Evolutionary conservation across 2,113 vertebrate species (phyloP), one percentile per base, ranked within the genome.

Genomic region (Eclectus roratus): DNA sequence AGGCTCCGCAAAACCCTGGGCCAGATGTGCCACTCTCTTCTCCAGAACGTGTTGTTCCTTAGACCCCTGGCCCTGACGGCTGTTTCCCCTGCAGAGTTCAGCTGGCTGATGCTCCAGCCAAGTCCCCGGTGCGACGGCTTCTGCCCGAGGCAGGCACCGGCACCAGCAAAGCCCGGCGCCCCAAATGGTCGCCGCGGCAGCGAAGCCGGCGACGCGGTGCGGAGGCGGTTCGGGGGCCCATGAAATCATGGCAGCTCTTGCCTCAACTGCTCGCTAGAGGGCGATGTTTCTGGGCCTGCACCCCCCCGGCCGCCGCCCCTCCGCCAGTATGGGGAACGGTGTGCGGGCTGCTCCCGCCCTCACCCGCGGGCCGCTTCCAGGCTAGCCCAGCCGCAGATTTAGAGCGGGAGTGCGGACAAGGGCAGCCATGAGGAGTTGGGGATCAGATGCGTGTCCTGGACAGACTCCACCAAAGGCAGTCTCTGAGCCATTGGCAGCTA

Each of bases 391-490:
- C 6, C 8, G 33, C 33, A 14, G 55, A 15, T n/a, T 14, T n/a
- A 33, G 33, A 15, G 55, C 8, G 13, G 19, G 33, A 13, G 13
- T n/a, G 20, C 20, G 56, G n/a, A 8, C 33, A 6, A 11, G n/a
- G 25, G 13, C 17, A 37, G 31, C 14, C 17, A 5, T 1, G 18
- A 3, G 29, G 13, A 6, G 63, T 1, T 37, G 16, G 80, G 17
- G 23, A 17, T 47, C 41, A 3, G 11, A 7, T 35, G 55, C 8
- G 7, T 0, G 29, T 10, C 16, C n/a, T 15, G 37, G 21, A 28
- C 13, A 4, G 33, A 11, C 21, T n/a, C 17, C 5, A 3, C 9
- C 24, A 3, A n/a, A 9, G 5, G 3, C 5, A 0, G 8, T 2
- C 41, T 61, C 37, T 10, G 47, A 43, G 68, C 65, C 15, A 5